Percentiles rank a stretch among this genome's conserved stretches.
Evolutionary conservation across 2,797 vertebrate genomes (phyloP).

Genomic region (Lophura swinhoii): DNA sequence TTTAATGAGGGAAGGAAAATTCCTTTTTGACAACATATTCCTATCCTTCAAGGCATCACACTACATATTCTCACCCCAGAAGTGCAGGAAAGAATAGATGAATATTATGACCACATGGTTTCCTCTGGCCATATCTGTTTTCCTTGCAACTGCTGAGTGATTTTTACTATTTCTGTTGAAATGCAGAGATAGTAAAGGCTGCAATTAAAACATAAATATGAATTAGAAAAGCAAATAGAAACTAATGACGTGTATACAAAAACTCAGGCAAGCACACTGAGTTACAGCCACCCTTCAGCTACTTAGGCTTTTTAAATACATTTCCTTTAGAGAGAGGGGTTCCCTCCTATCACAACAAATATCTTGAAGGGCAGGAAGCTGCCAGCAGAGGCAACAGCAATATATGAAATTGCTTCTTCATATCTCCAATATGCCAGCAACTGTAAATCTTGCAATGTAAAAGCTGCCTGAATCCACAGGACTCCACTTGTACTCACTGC

Average conservation of each 20-base stretch:
- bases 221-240: constrained; percentile 2
- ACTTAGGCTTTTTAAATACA: background rate
- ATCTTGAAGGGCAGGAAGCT: constrained; percentile 47
- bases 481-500: constrained; percentile 18
- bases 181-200: constrained; percentile 15
- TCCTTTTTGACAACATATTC: constrained; percentile 17
- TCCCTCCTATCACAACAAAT: constrained; percentile 42
- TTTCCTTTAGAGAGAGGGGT: background rate
- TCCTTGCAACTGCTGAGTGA: background rate
- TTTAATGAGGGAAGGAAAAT: background rate
- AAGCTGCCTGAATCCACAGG: background rate
- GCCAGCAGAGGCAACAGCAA: constrained; percentile 59
- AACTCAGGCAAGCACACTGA: background rate
- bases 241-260: background rate
- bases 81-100: background rate
- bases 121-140: constrained; percentile 25
- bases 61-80: constrained; percentile 8
- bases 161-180: constrained; percentile 15
- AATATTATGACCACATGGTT: background rate
- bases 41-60: background rate
- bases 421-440: constrained; percentile 48
- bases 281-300: background rate
- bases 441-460: constrained; percentile 45
- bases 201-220: background rate
- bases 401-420: constrained; percentile 64